A percentile compares a stretch with the other conserved stretches of the same genome.
phyloP scores from a whole-genome alignment of 2,113 vertebrate genomes.

The Scomber scombrus region DNA sequence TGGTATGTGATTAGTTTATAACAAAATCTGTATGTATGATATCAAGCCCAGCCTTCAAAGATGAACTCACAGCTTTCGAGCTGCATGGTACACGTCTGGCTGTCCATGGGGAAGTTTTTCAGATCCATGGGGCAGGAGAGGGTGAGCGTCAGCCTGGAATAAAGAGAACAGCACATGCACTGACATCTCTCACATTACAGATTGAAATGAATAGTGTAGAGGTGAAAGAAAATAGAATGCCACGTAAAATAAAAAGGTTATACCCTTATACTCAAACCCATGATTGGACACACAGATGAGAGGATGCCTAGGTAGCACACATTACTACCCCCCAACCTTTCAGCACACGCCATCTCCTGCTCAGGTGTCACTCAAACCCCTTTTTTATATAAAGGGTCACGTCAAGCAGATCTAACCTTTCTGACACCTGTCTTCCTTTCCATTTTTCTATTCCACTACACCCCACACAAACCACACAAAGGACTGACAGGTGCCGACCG shows the following conservation, averaged over 20 bases:
- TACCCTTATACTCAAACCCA: not conserved
- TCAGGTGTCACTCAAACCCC: slow-evolving; percentile 36
- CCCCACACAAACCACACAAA: slow-evolving; percentile 14
- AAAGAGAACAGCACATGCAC: slow-evolving; percentile 33
- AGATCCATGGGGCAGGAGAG: slow-evolving; percentile 97
- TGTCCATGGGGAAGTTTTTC: slow-evolving; percentile 98
- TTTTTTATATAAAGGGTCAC: slow-evolving; percentile 35
- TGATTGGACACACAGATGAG: not conserved
- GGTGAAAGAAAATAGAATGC: too few relatives aligned
- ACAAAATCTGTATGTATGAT: not conserved
- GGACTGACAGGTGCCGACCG: slow-evolving; percentile 42
- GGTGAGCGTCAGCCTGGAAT: slow-evolving; percentile 90
- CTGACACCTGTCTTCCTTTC: slow-evolving; percentile 20
- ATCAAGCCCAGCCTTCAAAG: not conserved
- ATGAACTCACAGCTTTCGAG: slow-evolving; percentile 94
- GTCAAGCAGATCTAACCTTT: slow-evolving; percentile 34
- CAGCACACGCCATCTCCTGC: slow-evolving; percentile 2
- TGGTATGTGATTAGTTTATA: not conserved
- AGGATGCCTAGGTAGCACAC: not conserved
- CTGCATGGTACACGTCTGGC: slow-evolving; percentile 95
- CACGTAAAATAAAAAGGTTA: too few relatives aligned
- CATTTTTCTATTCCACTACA: slow-evolving; percentile 17
- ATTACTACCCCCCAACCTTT: slow-evolving; percentile 8
- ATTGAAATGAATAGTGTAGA: too few relatives aligned
- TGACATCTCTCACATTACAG: not conserved